Evolutionary conservation across 2,797 vertebrate genomes (phyloP), one percentile per base, ranked within the genome.

Genomic region (Salarias fasciatus): DNA sequence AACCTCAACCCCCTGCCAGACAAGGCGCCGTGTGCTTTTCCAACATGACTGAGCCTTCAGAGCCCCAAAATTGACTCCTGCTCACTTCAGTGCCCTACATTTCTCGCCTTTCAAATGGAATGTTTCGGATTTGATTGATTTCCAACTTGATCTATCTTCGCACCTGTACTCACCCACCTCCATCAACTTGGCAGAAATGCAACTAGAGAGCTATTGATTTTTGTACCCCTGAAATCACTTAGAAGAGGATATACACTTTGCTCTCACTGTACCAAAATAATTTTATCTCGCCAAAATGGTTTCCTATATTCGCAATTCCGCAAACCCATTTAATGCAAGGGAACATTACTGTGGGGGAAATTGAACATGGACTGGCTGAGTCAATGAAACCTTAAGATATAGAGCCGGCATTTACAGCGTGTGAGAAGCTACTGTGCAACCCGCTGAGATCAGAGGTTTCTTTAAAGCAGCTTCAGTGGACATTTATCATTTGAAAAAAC

Each of bases 111-210:
- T 88, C 69, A 86, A 72, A 86, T 83, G 83, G 75, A 89, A 87
- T 74, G 70, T 85, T 90, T 88, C 24, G 65, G 72, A 86, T 86
- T 80, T 89, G 90, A 92, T 91, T 91, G 90, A 91, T 92, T 91
- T 78, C 79, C 70, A 64, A 84, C 87, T 83, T 88, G 84, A 91
- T 91, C 86, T 74, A 85, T 87, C 85, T 80, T 61, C 72, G 76
- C 87, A 86, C 82, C 80, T 88, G 74, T 70, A 61, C 85, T 81
- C 77, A 55, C 63, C 75, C 82, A 72, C 84, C 82, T 90, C 88
- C 86, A 89, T 91, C 81, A 86, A 68, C 75, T 71, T 88, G 88
- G 74, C 86, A 87, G 86, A 84, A 90, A 91, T 80, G 84, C 83
- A 85, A 74, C 85, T 53, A 80, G 77, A 89, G 79, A 62, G 59